Evolutionary conservation across 1,140 invertebrate species (phyloP).

Genomic region (Lasioglossum baleicum): DNA sequence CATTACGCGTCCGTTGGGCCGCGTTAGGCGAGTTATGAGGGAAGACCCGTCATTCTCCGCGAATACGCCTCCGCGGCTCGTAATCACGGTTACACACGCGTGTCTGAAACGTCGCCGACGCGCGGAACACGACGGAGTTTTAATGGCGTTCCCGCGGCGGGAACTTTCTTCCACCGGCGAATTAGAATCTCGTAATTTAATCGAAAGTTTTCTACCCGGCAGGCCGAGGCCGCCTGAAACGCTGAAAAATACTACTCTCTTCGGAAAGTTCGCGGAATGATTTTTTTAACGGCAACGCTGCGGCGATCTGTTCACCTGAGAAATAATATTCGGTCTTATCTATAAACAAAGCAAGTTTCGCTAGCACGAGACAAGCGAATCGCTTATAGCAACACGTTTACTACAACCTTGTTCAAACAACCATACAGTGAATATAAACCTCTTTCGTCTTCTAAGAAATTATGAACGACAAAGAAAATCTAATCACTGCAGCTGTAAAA

Average conservation of each 20-base stretch:
- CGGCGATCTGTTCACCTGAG: too few relatives aligned
- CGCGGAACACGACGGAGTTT: conserved; percentile 18
- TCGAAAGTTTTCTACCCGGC: conserved; percentile 21
- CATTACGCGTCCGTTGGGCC: conserved; percentile 35
- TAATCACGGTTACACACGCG: conserved; percentile 43
- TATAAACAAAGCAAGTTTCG: too few relatives aligned
- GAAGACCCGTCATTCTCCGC: conserved; percentile 47
- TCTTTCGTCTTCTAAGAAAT: too few relatives aligned
- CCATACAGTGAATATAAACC: too few relatives aligned
- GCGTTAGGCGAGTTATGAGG: conserved; percentile 31
- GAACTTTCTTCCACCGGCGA: conserved; percentile 26
- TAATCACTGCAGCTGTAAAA: too few relatives aligned
- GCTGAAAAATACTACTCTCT: not conserved
- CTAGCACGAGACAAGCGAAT: too few relatives aligned
- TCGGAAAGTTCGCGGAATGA: too few relatives aligned
- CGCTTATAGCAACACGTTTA: too few relatives aligned
- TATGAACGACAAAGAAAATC: too few relatives aligned
- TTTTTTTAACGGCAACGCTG: too few relatives aligned
- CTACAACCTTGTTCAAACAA: too few relatives aligned
- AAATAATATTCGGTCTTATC: too few relatives aligned
- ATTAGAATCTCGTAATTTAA: conserved; percentile 43
- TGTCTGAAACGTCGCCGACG: conserved; percentile 25
- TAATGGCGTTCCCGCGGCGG: conserved; percentile 14
- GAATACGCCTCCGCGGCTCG: conserved; percentile 48
- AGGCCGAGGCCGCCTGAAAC: not conserved